Percentiles rank a stretch among this genome's conserved stretches.
Conservation (phyloP, 2,888 invertebrate species). For the Tromatobia lineatoria region DNA sequence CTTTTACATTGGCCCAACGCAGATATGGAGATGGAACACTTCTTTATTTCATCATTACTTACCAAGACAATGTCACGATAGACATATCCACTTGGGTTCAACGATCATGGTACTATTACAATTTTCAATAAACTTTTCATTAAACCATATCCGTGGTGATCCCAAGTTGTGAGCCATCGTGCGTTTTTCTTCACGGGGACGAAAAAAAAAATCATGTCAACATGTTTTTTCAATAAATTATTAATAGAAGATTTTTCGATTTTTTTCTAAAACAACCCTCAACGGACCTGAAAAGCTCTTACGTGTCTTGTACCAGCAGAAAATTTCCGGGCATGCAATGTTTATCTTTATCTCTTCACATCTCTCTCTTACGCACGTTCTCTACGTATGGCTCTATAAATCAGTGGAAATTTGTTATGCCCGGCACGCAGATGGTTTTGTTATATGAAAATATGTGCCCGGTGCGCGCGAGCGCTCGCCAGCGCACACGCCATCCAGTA, state of each 20-base stretch:
- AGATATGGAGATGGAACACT: slow-evolving; percentile 45
- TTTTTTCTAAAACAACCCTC: slow-evolving; percentile 47
- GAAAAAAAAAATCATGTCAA: too few relatives aligned
- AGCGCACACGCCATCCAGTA: slow-evolving; percentile 52
- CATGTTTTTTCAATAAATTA: neutral
- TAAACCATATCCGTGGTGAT: neutral
- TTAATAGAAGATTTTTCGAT: neutral
- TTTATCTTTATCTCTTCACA: slow-evolving; percentile 64
- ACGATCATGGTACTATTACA: too few relatives aligned
- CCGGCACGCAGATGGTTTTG: slow-evolving; percentile 86
- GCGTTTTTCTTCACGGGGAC: too few relatives aligned
- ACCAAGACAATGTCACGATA: too few relatives aligned
- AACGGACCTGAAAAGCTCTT: slow-evolving; percentile 49
- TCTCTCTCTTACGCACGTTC: slow-evolving; percentile 69
- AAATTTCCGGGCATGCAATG: slow-evolving; percentile 48
- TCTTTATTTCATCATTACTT: neutral
- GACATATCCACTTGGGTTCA: too few relatives aligned
- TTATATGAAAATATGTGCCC: slow-evolving; percentile 86
- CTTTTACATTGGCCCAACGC: slow-evolving; percentile 53
- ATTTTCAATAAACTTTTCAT: too few relatives aligned
- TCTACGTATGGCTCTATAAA: slow-evolving; percentile 82
- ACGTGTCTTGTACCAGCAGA: slow-evolving; percentile 52
- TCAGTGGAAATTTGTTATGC: slow-evolving; percentile 86
- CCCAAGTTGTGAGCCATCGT: too few relatives aligned
- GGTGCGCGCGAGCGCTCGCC: slow-evolving; percentile 57